Evolutionary conservation across 2,797 vertebrate species (phyloP), one percentile per base, ranked within the genome.

Genomic region (Melanotaenia trifasciata): DNA sequence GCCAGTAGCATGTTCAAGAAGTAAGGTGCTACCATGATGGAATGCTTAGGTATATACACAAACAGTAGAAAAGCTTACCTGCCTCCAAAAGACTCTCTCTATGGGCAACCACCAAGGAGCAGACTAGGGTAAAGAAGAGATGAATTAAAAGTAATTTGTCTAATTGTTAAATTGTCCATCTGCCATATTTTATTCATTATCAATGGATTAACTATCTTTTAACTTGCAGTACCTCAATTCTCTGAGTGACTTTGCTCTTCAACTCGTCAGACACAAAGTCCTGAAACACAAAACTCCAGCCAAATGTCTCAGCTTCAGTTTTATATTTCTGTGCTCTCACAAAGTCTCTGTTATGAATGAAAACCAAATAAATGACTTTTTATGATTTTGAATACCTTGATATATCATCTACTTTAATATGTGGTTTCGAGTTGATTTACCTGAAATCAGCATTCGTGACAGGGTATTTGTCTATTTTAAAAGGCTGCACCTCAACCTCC

Each of bases 261-360:
- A 96, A 90, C 58, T 97, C 96, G 43, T 95, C 93, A 0, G 96
- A 84, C 47, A 99, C 96, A 66, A 99, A 97, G 82, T 99, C 97
- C 82, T 99, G 95, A 87, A 99, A 99, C 68, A 99, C 97, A 88
- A 99, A 99, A 90, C 98, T 99, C 97, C 98, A 99, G 1, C 96
- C 97, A 61, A 98, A 99, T 0, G 54, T 87, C 90, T 99, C 96
- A 0, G 97, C 98, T 90, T 99, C 97, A 0, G 96, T 98, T 93
- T 90, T 97, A 87, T 96, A 99, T 78, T 97, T 99, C 72, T 93
- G 88, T 1, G 93, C 91, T 84, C 94, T 95, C 61, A 98, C 96
- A 89, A 98, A 99, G 50, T 97, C 96, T 93, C 98, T 99, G 93
- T 33, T 24, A 20, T 24, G n/a, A 57, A 79, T 1, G 1, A 51